Percentiles rank a stretch among this genome's conserved stretches.
Evolutionary conservation across 2,113 vertebrate genomes (phyloP).

Genomic region (Scolopax mira): DNA sequence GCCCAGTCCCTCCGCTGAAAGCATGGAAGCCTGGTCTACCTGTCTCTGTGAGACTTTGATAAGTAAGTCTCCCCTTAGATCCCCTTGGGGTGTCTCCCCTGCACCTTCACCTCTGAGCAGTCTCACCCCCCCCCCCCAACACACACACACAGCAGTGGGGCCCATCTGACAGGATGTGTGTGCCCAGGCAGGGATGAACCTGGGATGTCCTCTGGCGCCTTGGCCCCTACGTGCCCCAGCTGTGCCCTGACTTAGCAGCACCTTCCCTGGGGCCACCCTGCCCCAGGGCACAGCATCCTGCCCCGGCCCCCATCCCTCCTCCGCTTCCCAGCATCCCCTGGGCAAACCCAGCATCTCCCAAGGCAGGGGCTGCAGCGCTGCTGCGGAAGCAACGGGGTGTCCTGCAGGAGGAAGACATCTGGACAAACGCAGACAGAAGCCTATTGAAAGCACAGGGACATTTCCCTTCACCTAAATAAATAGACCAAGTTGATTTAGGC

Average conservation of each 20-base stretch:
- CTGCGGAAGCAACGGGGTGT: neutral
- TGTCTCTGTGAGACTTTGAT: too few relatives aligned
- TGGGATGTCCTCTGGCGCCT: accelerated
- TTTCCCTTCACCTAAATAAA: neutral
- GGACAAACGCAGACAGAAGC: neutral
- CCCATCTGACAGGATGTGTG: accelerated
- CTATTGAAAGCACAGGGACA: neutral
- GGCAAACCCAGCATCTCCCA: neutral
- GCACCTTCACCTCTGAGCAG: accelerated
- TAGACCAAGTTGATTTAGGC: neutral
- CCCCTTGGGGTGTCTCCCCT: too few relatives aligned
- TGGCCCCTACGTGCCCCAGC: accelerated
- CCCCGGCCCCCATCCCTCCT: accelerated
- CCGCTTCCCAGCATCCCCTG: accelerated
- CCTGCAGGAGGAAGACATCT: neutral
- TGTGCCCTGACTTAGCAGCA: too few relatives aligned
- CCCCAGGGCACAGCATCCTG: accelerated
- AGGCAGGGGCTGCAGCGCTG: accelerated
- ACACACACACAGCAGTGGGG: neutral
- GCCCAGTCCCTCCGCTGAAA: accelerated
- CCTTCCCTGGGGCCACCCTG: neutral
- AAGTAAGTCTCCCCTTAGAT: too few relatives aligned
- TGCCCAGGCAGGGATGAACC: neutral
- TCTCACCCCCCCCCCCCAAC: too few relatives aligned
- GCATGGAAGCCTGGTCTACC: neutral